Base-by-base conservation (phyloP, 30 jellyfish, hydroid and myxozoan species). In the Cassiopea andromeda region DNA sequence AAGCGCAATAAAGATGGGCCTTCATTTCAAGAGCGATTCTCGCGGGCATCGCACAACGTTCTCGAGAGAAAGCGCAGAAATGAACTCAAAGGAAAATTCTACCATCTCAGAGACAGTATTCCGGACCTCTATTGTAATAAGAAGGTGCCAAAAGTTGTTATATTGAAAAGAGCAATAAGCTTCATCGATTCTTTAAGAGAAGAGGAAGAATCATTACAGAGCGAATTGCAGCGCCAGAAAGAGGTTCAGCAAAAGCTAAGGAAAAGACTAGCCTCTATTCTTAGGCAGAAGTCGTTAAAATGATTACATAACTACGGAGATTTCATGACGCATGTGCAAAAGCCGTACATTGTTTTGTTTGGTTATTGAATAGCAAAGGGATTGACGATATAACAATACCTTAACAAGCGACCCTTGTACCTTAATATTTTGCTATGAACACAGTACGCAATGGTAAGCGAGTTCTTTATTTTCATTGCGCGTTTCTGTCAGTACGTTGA, bases 61-160 rank as follows among this genome's bases (percentile, higher is more conserved):
- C 92, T 94, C 46, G 99, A 94, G 89, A 49, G 99, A 60, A 97
- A 94, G 60, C 94, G 99, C 89, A 75, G 99, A 87, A 94, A 94
- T 84, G 99, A 94, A 79, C 94, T 94, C 49, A 94, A 94, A 73
- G 85, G 94, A 43, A 93, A 97, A 60, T 94, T 94, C 75, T 85
- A 91, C 84, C 77, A 79, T 48, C 87, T 94, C 44, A 77, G 99
- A 54, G 99, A 94, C 90, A 81, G 92, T 60, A 82, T 94, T 15
- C 99, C 99, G 17, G 99, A 94, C 46, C 64, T 94, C 0, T 27
- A 88, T 46, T 85, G 90, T 15, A 90, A 94, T 75, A 94, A 94
- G 84, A 94, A 94, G 61, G 94, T 96, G 47, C 98, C 99, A 49
- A 94, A 94, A 67, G 94, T 94, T n/a, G 97, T 85, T 49, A 94